These are phyloP conservation scores for Xestobium rufovillosum DNA, from an alignment of 2,888 invertebrate genomes.

Conservation along the genomic window DNA sequence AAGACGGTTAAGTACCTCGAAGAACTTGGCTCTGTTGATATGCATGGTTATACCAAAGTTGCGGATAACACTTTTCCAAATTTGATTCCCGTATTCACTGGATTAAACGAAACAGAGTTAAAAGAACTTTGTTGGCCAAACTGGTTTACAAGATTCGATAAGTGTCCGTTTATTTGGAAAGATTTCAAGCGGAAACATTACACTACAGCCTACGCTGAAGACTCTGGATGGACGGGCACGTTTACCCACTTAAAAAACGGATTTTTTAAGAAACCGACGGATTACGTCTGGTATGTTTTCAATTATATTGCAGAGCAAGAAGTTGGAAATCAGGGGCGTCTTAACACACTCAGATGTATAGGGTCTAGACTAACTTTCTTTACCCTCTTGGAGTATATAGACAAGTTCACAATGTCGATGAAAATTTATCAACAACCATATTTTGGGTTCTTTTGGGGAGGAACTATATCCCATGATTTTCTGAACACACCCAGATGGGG, in stretches of 20 bases:
- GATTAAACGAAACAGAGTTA: conserved; percentile 59
- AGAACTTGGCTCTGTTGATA: conserved; percentile 59
- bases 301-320: conserved; percentile 59
- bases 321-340: conserved; percentile 56
- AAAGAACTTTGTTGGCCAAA: conserved; percentile 52
- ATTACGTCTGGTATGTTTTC: conserved; percentile 75
- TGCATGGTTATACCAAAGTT: conserved; percentile 87
- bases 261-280: conserved; percentile 70
- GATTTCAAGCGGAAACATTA: conserved; percentile 65
- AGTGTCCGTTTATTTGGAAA: conserved; percentile 80
- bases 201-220: conserved; percentile 76
- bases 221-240: conserved; percentile 67
- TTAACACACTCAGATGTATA: conserved; percentile 63
- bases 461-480: conserved; percentile 76
- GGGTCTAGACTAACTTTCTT: conserved; percentile 62
- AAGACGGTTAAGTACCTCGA: conserved; percentile 56
- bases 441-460: conserved; percentile 81
- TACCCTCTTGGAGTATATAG: conserved; percentile 63
- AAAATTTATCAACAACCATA: conserved; percentile 51
- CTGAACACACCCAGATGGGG: conserved; percentile 70
- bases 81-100: conserved; percentile 71
- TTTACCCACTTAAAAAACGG: conserved; percentile 76
- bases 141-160: conserved; percentile 56
- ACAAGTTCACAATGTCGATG: conserved; percentile 55
- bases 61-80: conserved; percentile 94